Percentiles rank a stretch among this genome's conserved stretches.
Evolutionary conservation across 2,888 invertebrate genomes (phyloP).

Genomic region (Lasioglossum marginatum): DNA sequence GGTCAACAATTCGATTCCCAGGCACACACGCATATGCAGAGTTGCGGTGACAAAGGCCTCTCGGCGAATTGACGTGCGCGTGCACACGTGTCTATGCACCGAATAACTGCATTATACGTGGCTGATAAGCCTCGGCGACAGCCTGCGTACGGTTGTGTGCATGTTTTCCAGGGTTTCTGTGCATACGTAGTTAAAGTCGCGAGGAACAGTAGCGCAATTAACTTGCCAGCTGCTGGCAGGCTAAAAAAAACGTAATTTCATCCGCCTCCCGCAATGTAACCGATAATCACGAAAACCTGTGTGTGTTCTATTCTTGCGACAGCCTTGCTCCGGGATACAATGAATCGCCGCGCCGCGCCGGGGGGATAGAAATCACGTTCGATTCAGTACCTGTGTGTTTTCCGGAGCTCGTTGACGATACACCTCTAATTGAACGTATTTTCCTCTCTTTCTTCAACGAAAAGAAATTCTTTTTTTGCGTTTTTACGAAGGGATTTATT

Average conservation of each 20-base stretch:
- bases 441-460: neutral
- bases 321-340: neutral
- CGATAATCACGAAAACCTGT: slow-evolving; percentile 31
- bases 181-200: slow-evolving; percentile 40
- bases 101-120: slow-evolving; percentile 33
- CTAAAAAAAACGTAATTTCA: slow-evolving; percentile 45
- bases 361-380: slow-evolving; percentile 13
- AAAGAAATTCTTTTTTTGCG: neutral
- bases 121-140: slow-evolving; percentile 24
- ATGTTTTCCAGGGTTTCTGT: slow-evolving; percentile 8
- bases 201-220: slow-evolving; percentile 46
- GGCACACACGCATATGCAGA: neutral
- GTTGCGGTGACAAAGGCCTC: neutral
- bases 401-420: neutral
- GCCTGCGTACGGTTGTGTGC: neutral
- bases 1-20: slow-evolving; percentile 37
- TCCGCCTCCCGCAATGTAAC: slow-evolving; percentile 14
- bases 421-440: neutral
- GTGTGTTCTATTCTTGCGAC: neutral
- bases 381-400: slow-evolving; percentile 4
- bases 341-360: neutral
- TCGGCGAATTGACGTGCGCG: neutral
- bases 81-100: neutral
- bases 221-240: slow-evolving; percentile 38
- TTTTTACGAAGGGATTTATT: no score